Conservation (phyloP, 2,888 invertebrate genomes). For the Tetranychus truncatus region DNA sequence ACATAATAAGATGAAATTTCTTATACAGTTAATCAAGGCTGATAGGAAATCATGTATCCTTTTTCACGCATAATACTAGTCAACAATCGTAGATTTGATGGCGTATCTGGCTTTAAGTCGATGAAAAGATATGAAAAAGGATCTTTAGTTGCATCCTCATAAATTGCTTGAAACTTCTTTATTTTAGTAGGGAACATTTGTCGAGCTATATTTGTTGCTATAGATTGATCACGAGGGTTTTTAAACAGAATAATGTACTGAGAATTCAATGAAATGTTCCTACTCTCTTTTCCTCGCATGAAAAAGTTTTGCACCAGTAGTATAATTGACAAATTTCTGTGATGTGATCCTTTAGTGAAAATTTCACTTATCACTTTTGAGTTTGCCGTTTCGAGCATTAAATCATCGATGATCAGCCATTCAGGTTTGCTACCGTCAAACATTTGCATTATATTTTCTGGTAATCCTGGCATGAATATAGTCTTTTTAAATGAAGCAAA, state of each 20-base stretch:
- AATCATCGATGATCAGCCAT: not conserved
- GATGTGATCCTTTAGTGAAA: not conserved
- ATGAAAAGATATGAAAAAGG: not conserved
- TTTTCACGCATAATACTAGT: no score
- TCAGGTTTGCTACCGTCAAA: not conserved
- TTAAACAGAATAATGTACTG: not conserved
- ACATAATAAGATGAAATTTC: no score
- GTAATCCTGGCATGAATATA: not conserved
- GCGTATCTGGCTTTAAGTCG: not conserved
- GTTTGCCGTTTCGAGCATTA: not conserved
- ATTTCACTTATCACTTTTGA: not conserved
- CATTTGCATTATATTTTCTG: not conserved
- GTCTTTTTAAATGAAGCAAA: not conserved
- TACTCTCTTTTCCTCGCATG: not conserved
- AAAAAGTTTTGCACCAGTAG: not conserved
- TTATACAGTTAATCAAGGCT: no score
- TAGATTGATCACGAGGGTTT: not conserved
- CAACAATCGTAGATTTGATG: not conserved
- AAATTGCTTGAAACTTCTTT: not conserved
- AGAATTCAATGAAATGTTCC: not conserved
- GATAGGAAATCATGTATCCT: no score
- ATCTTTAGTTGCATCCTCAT: not conserved
- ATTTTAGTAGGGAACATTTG: not conserved
- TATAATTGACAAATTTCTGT: not conserved
- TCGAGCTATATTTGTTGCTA: not conserved